Evolutionary conservation across 2,888 invertebrate species (phyloP), one percentile per base, ranked within the genome.

Genomic region (Andrena trimmerana): DNA sequence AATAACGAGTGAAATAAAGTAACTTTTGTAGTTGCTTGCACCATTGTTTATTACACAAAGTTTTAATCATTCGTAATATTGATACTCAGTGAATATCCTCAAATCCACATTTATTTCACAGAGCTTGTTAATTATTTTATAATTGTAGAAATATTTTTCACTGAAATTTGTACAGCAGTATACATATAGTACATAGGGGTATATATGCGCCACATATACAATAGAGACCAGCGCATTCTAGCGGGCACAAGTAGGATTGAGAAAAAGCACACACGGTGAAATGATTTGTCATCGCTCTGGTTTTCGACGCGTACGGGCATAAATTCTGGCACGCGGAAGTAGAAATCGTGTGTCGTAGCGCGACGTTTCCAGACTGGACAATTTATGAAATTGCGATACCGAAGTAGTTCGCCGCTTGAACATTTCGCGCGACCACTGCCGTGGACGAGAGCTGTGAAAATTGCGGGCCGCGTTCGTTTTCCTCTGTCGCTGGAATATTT

Each of bases 361-460:
- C 65, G 65, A 62, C 70, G 66, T 70, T 76, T 66, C 59, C 69
- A 69, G 65, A 33, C 69, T 69, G 63, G 48, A 66, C 67, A 75
- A 78, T 81, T 81, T 81, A 81, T 81, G 78, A 81, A 81, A 78
- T 80, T 77, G 71, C 77, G 70, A 71, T 78, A 72, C 52, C 78
- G 67, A 81, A 77, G 78, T 72, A 69, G 78, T 67, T 57, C 60
- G 20, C 33, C 52, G 70, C 57, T 76, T 67, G 20, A 65, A 29
- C 77, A 52, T 71, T 78, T 59, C 50, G 66, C 50, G 31, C 29
- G 8, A 36, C 20, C 57, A 13, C 29, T 16, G 48, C 50, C 62
- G 33, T 16, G 52, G 10, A 50, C 59, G 66, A 52, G 65, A 59
- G 16, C 59, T 66, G 48, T 60, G 63, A 66, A 78, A 74, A 52